Base-by-base conservation (phyloP, 2,113 vertebrate genomes). In the Phaethornis superciliosus region DNA sequence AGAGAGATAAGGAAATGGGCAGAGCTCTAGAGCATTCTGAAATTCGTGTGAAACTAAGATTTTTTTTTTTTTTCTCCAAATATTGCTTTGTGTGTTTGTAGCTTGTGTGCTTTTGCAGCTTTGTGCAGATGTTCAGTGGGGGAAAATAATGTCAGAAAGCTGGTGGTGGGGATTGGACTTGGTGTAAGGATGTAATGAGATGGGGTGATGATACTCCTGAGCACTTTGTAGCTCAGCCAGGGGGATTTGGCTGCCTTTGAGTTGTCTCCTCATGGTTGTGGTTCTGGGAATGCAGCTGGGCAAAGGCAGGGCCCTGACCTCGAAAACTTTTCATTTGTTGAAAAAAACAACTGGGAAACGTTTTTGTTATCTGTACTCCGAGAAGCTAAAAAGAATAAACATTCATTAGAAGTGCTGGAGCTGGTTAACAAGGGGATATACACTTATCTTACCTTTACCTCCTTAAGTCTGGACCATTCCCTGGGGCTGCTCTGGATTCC, bases 161-260 rank as follows among this genome's bases (percentile, higher is more conserved):
- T 91, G 56, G 12, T 15, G 10, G 7, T 72, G 55, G 49, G 51
- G 17, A 10, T 3, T 3, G 46, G 42, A 20, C 28, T 60, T n/a
- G 47, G 28, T 67, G 69, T 8, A 12, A 16, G 59, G 35, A 1
- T 23, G 18, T 33, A 27, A 21, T 27, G 51, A 28, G 67, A 5
- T 11, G 33, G 10, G 8, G 49, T 33, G 63, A 7, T 1, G 1
- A 20, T 14, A 19, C 21, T 67, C 2, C 46, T 33, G 54, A 49
- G 33, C n/a, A 3, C 3, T 1, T 15, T 58, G 51, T 55, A 7
- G 35, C 10, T 67, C 27, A 37, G 52, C 13, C 42, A 17, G 19
- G 0, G 0, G 17, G 52, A 69, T n/a, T 15, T 35, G 42, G 28
- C 49, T 56, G 37, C 0, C 3, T 27, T 1, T 10, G 40, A 74